Percentiles rank a stretch among this genome's conserved stretches.
Evolutionary conservation across 1,140 invertebrate genomes (phyloP).

Genomic region (Saxidomus purpurata): DNA sequence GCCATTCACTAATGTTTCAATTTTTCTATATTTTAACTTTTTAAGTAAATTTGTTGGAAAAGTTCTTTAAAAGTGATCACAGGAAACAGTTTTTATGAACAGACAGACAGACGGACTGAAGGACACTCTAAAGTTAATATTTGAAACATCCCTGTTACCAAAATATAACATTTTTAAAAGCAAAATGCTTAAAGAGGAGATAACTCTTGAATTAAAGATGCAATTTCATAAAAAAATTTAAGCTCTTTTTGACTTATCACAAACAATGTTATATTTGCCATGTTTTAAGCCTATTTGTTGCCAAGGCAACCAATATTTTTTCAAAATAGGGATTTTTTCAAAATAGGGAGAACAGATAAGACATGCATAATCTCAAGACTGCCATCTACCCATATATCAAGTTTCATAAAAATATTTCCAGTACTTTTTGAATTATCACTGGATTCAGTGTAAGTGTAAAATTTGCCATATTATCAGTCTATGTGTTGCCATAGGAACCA

Average conservation of each 20-base stretch:
- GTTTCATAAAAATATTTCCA: conserved; percentile 18
- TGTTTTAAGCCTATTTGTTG: conserved; percentile 22
- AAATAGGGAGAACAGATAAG: conserved; percentile 9
- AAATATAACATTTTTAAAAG: not conserved
- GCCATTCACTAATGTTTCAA: not conserved
- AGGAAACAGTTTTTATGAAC: not conserved
- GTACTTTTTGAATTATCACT: conserved; percentile 8
- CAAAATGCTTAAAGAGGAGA: not conserved
- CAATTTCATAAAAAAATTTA: not conserved
- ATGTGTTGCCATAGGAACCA: conserved; percentile 37
- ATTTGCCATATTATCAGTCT: not conserved
- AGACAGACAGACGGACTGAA: not conserved
- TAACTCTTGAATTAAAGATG: not conserved
- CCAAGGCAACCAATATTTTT: conserved; percentile 25
- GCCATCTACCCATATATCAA: conserved; percentile 31
- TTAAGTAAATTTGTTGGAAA: not conserved
- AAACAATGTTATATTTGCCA: not conserved
- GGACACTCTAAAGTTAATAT: too few relatives aligned
- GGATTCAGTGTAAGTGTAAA: not conserved
- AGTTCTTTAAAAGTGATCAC: not conserved
- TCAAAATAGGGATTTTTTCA: not conserved
- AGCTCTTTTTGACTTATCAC: too few relatives aligned
- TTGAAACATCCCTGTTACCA: not conserved
- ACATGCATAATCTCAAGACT: conserved; percentile 13
- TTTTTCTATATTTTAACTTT: too few relatives aligned